Evolutionary conservation across 2,113 vertebrate species (phyloP).

Genomic region (Gallinago undulata): DNA sequence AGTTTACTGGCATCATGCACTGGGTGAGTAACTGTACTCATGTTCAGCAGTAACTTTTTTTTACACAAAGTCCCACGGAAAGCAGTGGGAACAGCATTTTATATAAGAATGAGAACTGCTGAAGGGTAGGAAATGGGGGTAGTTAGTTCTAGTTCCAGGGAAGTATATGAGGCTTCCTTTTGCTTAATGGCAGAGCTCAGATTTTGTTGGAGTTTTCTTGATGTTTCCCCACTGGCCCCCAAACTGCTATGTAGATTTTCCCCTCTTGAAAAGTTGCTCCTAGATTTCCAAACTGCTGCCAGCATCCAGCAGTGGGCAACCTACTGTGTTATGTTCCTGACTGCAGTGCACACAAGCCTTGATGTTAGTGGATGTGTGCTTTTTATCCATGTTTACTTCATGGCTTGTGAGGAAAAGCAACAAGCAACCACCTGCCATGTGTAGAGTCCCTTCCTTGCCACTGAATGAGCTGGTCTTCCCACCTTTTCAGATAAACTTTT

Average conservation of each 20-base stretch:
- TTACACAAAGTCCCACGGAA: not conserved
- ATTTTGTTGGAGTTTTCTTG: not conserved
- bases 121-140: not conserved
- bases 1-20: not conserved
- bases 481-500: not conserved
- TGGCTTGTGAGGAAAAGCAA: not conserved
- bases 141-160: not conserved
- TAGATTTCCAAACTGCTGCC: not conserved
- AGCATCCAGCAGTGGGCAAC: not conserved
- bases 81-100: not conserved
- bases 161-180: not conserved
- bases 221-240: fast-evolving
- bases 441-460: not conserved
- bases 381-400: not conserved
- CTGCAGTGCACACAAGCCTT: not conserved
- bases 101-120: not conserved
- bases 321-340: not conserved
- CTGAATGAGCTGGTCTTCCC: not conserved
- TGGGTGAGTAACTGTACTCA: not conserved
- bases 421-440: not conserved
- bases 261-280: not conserved
- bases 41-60: not conserved
- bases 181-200: not conserved
- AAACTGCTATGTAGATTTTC: not conserved
- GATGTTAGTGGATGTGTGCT: not conserved